Evolutionary conservation across 1,140 invertebrate genomes (phyloP).

Genomic region (Drosophila bipectinata): DNA sequence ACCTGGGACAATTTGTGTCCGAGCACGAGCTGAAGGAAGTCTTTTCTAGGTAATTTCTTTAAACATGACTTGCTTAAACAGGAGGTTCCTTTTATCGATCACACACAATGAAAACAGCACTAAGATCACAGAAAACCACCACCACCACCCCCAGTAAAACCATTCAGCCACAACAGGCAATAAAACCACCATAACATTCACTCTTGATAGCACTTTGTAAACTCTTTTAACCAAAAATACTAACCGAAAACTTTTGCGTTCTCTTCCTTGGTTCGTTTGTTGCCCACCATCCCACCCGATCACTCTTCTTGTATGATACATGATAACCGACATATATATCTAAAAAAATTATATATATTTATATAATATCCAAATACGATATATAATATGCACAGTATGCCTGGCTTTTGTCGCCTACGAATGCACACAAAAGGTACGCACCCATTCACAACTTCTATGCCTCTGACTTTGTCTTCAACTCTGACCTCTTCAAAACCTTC

Average conservation of each 20-base stretch:
- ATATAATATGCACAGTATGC: slow-evolving; percentile 90
- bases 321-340: slow-evolving; percentile 62
- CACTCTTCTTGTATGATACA: slow-evolving; percentile 75
- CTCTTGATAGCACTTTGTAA: slow-evolving; percentile 38
- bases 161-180: slow-evolving; percentile 14
- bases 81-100: slow-evolving; percentile 6
- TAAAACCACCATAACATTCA: slow-evolving; percentile 18
- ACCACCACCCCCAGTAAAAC: slow-evolving; percentile 22
- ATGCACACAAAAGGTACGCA: slow-evolving; percentile 96
- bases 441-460: slow-evolving; percentile 83
- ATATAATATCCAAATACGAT: slow-evolving; percentile 54
- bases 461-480: slow-evolving; percentile 80
- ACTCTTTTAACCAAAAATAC: slow-evolving; percentile 33
- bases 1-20: slow-evolving; percentile 97
- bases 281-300: slow-evolving; percentile 53
- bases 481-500: slow-evolving; percentile 56
- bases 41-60: slow-evolving; percentile 93
- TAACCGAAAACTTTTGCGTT: slow-evolving; percentile 51
- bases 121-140: slow-evolving; percentile 26
- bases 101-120: slow-evolving; percentile 37
- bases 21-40: slow-evolving; percentile 99
- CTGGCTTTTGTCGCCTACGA: slow-evolving; percentile 98
- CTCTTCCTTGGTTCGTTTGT: slow-evolving; percentile 55
- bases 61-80: not conserved
- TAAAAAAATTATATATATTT: slow-evolving; percentile 28